Evolutionary conservation across 2,888 invertebrate genomes (phyloP).

Genomic region (Steinernema hermaphroditum): DNA sequence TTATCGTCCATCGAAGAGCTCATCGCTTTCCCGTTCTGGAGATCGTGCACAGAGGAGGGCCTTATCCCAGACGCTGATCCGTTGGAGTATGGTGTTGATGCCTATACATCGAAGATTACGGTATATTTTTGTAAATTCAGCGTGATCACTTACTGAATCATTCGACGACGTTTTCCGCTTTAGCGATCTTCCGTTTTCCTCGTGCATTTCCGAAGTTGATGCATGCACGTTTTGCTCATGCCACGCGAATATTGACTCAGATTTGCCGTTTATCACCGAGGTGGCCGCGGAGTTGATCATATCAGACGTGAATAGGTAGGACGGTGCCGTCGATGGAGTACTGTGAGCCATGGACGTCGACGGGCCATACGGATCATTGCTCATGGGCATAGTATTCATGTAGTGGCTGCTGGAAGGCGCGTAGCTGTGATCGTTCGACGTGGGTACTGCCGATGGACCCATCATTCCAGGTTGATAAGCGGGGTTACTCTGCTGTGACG

Average conservation of each 20-base stretch:
- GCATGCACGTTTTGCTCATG: constrained; percentile 12
- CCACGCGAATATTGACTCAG: constrained; percentile 22
- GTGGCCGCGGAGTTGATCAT: constrained; percentile 18
- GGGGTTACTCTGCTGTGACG: background rate
- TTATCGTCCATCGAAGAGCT: constrained; percentile 26
- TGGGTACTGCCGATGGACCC: constrained; percentile 5
- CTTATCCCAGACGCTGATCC: constrained; percentile 1
- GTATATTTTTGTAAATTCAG: too few relatives aligned
- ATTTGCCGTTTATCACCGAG: constrained; percentile 10
- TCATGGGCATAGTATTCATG: constrained; percentile 9
- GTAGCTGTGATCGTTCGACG: background rate
- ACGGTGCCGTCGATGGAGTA: background rate
- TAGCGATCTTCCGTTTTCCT: constrained; percentile 11
- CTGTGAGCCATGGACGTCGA: constrained; percentile 21
- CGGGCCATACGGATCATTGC: background rate
- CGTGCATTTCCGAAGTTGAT: background rate
- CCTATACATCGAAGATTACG: too few relatives aligned
- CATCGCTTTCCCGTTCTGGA: constrained; percentile 23
- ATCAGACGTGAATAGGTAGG: constrained; percentile 21
- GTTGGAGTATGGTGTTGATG: background rate
- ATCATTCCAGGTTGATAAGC: constrained; percentile 20
- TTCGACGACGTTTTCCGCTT: constrained; percentile 7
- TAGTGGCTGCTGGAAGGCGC: constrained; percentile 5
- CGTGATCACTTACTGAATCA: background rate
- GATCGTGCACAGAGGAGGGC: constrained; percentile 12